phyloP scores from a whole-genome alignment of 2,888 invertebrate species.

The Panopea generosa region DNA sequence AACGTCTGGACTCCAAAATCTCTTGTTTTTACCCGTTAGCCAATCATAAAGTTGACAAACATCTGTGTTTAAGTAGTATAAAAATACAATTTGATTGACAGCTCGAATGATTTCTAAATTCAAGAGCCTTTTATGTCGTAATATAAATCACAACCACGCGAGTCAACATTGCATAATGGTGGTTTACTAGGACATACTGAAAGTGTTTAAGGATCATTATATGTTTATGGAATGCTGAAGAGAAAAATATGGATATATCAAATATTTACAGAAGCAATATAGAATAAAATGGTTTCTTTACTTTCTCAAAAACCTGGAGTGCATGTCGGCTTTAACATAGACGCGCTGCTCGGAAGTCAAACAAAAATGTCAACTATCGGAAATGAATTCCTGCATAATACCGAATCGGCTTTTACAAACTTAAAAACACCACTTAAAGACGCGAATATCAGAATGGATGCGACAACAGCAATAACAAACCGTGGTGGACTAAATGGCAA shows the following conservation, averaged over 20 bases:
- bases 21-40: conserved; percentile 58
- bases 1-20: conserved; percentile 32
- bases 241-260: too few relatives aligned
- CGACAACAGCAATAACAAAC: not conserved
- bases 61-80: conserved; percentile 27
- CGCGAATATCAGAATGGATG: not conserved
- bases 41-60: conserved; percentile 48
- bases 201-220: too few relatives aligned
- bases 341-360: conserved; percentile 30
- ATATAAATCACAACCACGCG: conserved; percentile 16
- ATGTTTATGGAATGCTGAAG: too few relatives aligned
- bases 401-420: conserved; percentile 49
- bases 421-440: conserved; percentile 45
- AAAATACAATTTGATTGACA: conserved; percentile 50
- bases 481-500: not conserved
- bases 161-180: conserved; percentile 18
- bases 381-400: conserved; percentile 41
- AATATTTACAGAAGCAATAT: too few relatives aligned
- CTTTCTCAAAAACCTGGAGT: conserved; percentile 25
- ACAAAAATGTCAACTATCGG: conserved; percentile 33
- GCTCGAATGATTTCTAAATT: conserved; percentile 17
- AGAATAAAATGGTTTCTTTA: conserved; percentile 32
- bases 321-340: conserved; percentile 43
- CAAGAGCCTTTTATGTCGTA: conserved; percentile 9
- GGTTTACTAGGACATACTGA: not conserved